Conservation (phyloP, 2,888 invertebrate genomes). For the Zaprionus bogoriensis region DNA sequence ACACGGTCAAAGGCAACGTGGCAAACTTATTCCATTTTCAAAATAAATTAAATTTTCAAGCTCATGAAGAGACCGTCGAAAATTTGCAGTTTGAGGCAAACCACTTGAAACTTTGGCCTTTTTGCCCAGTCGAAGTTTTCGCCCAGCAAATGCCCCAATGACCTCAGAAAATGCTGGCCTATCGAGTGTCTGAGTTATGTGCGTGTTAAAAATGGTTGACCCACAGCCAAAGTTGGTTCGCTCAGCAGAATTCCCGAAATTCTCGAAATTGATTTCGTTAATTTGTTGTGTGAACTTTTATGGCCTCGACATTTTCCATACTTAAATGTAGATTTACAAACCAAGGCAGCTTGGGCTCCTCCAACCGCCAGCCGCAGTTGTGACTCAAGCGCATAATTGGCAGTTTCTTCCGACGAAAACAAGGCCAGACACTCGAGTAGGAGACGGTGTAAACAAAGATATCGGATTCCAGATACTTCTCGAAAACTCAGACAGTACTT, state of each 20-base stretch:
- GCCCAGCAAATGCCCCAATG: conserved; percentile 41
- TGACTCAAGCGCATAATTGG: conserved; percentile 29
- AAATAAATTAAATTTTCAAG: conserved; percentile 28
- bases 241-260: conserved; percentile 37
- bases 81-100: conserved; percentile 5
- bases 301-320: conserved; percentile 18
- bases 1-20: not conserved
- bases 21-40: not conserved
- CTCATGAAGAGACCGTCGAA: conserved; percentile 8
- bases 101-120: conserved; percentile 50
- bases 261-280: conserved; percentile 63
- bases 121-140: conserved; percentile 36
- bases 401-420: conserved; percentile 12
- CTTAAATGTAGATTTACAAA: conserved; percentile 38
- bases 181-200: conserved; percentile 13
- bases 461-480: not conserved
- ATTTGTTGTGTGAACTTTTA: conserved; percentile 49
- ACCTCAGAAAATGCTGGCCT: conserved; percentile 47
- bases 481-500: not conserved
- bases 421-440: conserved; percentile 4
- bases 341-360: not conserved
- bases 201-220: conserved; percentile 29
- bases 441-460: conserved; percentile 20
- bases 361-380: conserved; percentile 5
- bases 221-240: conserved; percentile 22